Base-by-base conservation (phyloP, 2,797 vertebrate species). In the Chelmon rostratus region DNA sequence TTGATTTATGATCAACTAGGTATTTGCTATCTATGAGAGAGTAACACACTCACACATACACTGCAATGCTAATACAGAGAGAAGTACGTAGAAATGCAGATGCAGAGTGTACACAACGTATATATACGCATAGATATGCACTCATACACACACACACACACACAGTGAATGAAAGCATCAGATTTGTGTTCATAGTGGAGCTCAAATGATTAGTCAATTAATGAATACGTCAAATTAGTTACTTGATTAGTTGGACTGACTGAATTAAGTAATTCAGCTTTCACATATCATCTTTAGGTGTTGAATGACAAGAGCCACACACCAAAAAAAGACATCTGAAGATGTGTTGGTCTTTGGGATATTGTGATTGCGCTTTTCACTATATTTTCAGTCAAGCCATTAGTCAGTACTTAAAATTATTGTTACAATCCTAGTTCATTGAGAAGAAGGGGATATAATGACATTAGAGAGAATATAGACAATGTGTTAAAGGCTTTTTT, bases 1-100 rank as follows among this genome's bases (percentile, higher is more conserved):
- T 86, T 89, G 87, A 92, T 90, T 88, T 86, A 91, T 82, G 81
- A 82, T 76, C 64, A 47, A 4, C 68, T 25, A 56, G 68, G 84
- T 72, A 58, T 76, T 74, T 63, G 28, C 49, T 35, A 72, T 82
- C 73, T 75, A 10, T 37, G 42, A 59, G 44, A 73, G 33, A 54
- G 8, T 12, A 33, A 76, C 54, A 68, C 68, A 75, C 44, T 52
- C 19, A 28, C 46, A 58, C n/a, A 44, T 10, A 37, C 66, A 65
- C 3, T 8, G 28, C 25, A 67, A 81, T 75, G 31, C 37, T 78
- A 64, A 78, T 68, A 4, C 35, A 67, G 35, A 67, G 0, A 38
- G 28, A 50, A 53, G 19, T 50, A 42, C 70, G 73, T 62, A 18
- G 47, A 82, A 81, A 79, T 53, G 28, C 31, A 50, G 42, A 62